phyloP scores from a whole-genome alignment of 2,888 invertebrate species.

The Iselma pallidipennis region DNA sequence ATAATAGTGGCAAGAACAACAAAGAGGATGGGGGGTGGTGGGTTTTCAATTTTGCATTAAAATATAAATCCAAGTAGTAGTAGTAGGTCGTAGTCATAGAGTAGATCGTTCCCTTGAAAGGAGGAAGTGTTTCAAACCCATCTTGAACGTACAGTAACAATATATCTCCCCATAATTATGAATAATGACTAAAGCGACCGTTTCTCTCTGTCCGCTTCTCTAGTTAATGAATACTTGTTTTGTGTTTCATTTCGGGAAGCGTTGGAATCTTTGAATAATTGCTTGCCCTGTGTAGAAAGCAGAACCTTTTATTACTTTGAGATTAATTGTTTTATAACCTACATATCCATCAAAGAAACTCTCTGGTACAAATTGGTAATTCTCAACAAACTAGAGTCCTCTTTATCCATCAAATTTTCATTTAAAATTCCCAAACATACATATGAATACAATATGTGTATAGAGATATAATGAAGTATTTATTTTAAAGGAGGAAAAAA shows the following conservation, averaged over 20 bases:
- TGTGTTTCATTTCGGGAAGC: conserved; percentile 19
- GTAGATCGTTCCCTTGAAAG: background rate
- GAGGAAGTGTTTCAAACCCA: conserved; percentile 2
- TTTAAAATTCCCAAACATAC: no score
- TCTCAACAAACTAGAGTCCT: no score
- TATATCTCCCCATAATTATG: conserved; percentile 26
- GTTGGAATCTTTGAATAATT: conserved; percentile 13
- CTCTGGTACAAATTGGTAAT: background rate
- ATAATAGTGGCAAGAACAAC: no score
- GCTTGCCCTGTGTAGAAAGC: conserved; percentile 4
- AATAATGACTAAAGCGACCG: conserved; percentile 25
- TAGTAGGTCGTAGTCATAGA: conserved; percentile 8
- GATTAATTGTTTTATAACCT: conserved; percentile 15
- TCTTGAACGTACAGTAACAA: conserved; percentile 21
- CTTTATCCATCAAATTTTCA: no score
- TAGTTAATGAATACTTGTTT: conserved; percentile 25
- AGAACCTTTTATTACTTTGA: conserved; percentile 11
- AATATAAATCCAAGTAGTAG: conserved; percentile 1
- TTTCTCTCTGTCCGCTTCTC: conserved; percentile 23
- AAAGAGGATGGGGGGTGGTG: no score
- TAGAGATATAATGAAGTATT: background rate
- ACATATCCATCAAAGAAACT: background rate
- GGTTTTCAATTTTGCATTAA: background rate
- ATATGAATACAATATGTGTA: no score
- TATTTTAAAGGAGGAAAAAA: background rate